Evolutionary conservation across 2,888 invertebrate species (phyloP), one percentile per base, ranked within the genome.

Genomic region (Emmelina monodactyla): DNA sequence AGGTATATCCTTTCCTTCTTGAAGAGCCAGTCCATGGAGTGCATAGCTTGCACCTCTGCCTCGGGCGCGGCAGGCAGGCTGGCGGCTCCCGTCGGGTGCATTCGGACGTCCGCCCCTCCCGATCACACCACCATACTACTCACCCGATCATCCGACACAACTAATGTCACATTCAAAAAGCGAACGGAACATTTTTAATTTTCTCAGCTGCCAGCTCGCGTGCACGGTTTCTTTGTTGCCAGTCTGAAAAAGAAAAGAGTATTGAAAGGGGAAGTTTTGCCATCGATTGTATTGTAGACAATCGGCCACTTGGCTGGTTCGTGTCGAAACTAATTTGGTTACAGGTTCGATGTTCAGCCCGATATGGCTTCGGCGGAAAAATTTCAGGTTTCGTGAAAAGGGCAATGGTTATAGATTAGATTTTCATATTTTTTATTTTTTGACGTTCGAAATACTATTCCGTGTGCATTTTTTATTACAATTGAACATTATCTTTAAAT

Each of bases 1-100:
- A 94, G 85, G 84, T 92, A 94, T 83, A 94, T 92, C 82, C 91
- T 85, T 83, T 94, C 93, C 84, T 94, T 94, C 87, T 93, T 93
- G 86, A 93, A 93, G 76, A 94, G 88, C 93, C 94, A 94, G 86
- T 94, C 93, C 93, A 94, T 92, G 71, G 92, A 92, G 86, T 92
- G 92, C 88, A 92, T 91, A 82, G 92, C 88, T 86, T 91, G 91
- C 83, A 92, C 88, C 86, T 93, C 92, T 87, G 92, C 91, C 84
- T 90, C 89, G 64, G 85, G 86, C 82, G 88, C 86, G 85, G 86
- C 86, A 84, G 89, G 86, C 84, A 88, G 85, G 71, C 81, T 83
- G 75, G 85, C 82, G 66, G 86, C 83, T 70, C 79, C 83, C 80
- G 88, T 87, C 68, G 88, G 88, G 87, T 88, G 88, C 88, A 88